Base-by-base conservation (phyloP, 2,797 vertebrate genomes). In the Sus cebifrons region DNA sequence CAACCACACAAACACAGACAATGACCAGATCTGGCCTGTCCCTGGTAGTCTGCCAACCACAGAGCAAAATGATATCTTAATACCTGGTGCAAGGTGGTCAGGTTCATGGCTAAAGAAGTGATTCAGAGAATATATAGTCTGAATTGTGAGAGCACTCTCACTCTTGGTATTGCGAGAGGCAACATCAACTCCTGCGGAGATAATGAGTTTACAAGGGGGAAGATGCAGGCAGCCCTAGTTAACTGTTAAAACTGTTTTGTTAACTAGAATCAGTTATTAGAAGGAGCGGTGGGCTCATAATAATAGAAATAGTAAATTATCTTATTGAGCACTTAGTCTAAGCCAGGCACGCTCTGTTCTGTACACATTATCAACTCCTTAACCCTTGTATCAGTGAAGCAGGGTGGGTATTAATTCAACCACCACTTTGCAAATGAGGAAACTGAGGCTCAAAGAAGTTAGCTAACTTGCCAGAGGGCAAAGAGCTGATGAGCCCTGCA, bases 221-320 rank as follows among this genome's bases (percentile, higher is more conserved):
- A 12, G 52, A 14, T 0, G 23, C 75, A 54, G 44, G 5, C 3
- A 54, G 9, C 62, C 6, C 7, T 18, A 7, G 75, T 25, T 29
- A 40, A 15, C 54, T 0, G 60, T n/a, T 44, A 62, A 15, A 62
- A 15, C 56, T 15, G 1, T 32, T 23, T 68, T 3, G 3, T 92
- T 29, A 92, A 29, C 13, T 58, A 68, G 75, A 15, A 65, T 58
- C 14, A 1, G 9, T n/a, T 58, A 54, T 6, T 17, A 60, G 78
- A 56, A 54, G 8, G 21, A n/a, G 20, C 0, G 1, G 14, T 7
- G 40, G 54, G 11, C 2, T 6, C 9, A 6, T 3, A 10, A 27
- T 25, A 40, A 21, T 0, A 0, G 4, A 27, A 13, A 2, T 0
- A 25, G 10, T 6, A 13, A 25, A 4, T 7, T 14, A 16, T 36